Conservation (phyloP, 2,113 vertebrate genomes). For the Orcinus orca region DNA sequence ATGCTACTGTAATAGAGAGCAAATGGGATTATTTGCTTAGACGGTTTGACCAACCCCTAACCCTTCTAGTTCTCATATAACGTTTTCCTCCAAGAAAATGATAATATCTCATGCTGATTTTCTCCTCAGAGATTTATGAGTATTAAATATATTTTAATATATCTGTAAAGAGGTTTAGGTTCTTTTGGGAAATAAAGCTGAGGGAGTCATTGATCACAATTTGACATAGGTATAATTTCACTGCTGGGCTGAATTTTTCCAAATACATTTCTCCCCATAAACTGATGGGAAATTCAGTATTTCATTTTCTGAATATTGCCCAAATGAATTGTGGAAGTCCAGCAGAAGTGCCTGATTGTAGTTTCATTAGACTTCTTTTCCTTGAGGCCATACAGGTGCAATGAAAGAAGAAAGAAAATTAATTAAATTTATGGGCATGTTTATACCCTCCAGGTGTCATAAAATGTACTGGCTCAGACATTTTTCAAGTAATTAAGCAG, state of each 20-base stretch:
- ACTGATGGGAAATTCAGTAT: conserved; percentile 68
- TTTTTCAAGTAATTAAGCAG: conserved; percentile 88
- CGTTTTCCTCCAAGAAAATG: conserved; percentile 46
- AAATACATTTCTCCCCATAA: conserved; percentile 69
- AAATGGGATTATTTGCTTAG: not conserved
- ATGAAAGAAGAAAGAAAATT: conserved; percentile 85
- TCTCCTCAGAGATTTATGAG: conserved; percentile 66
- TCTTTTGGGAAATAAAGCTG: conserved; percentile 68
- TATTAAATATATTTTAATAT: conserved; percentile 74
- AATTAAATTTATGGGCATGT: conserved; percentile 86
- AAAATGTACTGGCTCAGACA: conserved; percentile 84
- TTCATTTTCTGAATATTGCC: conserved; percentile 79
- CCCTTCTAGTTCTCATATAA: not conserved
- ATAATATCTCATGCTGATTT: conserved; percentile 43
- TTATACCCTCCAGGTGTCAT: conserved; percentile 85
- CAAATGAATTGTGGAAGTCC: conserved; percentile 74
- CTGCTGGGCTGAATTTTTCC: conserved; percentile 67
- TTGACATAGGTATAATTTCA: conserved; percentile 72
- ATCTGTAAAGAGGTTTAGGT: conserved; percentile 67
- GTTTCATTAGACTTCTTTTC: conserved; percentile 83
- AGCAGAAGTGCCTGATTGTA: conserved; percentile 72
- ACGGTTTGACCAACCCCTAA: not conserved
- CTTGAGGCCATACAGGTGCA: conserved; percentile 83
- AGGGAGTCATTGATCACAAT: conserved; percentile 70
- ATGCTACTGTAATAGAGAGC: not conserved